Evolutionary conservation across 2,797 vertebrate species (phyloP).

Genomic region (Falco berigora): DNA sequence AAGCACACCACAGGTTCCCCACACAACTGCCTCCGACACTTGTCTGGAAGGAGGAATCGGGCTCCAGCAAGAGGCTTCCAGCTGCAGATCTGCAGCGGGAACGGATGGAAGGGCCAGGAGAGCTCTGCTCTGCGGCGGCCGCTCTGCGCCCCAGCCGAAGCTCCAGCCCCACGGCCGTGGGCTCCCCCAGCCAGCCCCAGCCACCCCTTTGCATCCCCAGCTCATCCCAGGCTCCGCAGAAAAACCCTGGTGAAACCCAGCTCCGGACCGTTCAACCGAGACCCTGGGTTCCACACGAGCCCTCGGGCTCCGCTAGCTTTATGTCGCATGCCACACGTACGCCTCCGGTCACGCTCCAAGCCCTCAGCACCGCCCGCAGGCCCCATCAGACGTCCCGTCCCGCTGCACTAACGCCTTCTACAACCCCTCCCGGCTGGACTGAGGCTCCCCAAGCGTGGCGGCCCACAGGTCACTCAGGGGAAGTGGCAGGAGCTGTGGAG

Average conservation of each 20-base stretch:
- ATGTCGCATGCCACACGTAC: accelerated
- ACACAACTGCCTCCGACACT: accelerated
- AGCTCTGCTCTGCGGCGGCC: neutral
- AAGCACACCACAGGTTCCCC: neutral
- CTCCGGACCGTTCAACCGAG: neutral
- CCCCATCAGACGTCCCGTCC: neutral
- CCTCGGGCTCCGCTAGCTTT: neutral
- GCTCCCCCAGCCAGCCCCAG: neutral
- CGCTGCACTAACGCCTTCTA: neutral
- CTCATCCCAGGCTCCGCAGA: neutral
- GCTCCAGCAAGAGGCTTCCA: neutral
- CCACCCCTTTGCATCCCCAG: neutral
- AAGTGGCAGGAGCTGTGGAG: neutral
- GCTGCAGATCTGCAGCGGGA: too few species aligned
- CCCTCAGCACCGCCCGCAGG: neutral
- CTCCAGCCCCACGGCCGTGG: too few species aligned
- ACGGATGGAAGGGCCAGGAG: accelerated
- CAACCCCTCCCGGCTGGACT: neutral
- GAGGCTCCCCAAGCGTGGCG: neutral
- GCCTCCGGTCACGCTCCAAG: neutral
- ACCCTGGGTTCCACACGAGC: neutral
- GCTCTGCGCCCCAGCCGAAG: neutral
- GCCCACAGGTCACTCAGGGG: neutral
- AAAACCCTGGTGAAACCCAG: neutral
- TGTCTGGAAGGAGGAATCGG: neutral